Evolutionary conservation across 30 jellyfish, hydroid and myxozoan genomes (phyloP), one percentile per base, ranked within the genome.

Genomic region (Rhopilema esculentum): DNA sequence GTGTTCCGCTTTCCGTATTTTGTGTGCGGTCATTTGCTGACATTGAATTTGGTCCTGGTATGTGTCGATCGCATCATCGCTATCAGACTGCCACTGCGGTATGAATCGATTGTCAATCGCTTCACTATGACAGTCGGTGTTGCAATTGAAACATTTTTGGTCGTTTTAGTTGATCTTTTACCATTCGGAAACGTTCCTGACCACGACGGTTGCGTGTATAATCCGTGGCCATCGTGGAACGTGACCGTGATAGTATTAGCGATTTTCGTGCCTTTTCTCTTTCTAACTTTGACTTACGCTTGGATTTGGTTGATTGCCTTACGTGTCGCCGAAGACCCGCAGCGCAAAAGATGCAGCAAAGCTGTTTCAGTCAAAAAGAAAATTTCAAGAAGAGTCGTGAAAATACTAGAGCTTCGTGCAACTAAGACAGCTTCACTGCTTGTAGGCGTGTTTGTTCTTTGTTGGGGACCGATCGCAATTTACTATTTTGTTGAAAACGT

Each of bases 381-480:
- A 49, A 50, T 73, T 1, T 24, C 97, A 25, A 52, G 52, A 40
- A 70, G 75, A 27, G 75, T 72, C 25, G 40, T 74, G 30, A 72
- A 72, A 62, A 88, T 88, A 8, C 33, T 88, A 23, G 97, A 88
- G 32, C 77, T 88, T 51, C 80, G 89, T 8, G 97, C 97, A 18
- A 88, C 97, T 1, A 88, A 80, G 71, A 88, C 97, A 18, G 69
- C 97, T 7, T 27, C 89, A 9, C 70, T 88, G 63, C 85, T 88
- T 19, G 85, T 88, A 0, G 97, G 97, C 27, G 88, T 80, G 1
- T 88, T 88, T 66, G 68, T 80, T 49, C 74, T 88, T 17, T 88
- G 97, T 51, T 88, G 97, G 97, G 90, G 85, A 1, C 97, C 97
- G 9, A 72, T 79, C 30, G 97, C 90, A 4, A 77, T 88, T n/a